phyloP scores from a whole-genome alignment of 2,113 vertebrate genomes.

The Psophia crepitans region DNA sequence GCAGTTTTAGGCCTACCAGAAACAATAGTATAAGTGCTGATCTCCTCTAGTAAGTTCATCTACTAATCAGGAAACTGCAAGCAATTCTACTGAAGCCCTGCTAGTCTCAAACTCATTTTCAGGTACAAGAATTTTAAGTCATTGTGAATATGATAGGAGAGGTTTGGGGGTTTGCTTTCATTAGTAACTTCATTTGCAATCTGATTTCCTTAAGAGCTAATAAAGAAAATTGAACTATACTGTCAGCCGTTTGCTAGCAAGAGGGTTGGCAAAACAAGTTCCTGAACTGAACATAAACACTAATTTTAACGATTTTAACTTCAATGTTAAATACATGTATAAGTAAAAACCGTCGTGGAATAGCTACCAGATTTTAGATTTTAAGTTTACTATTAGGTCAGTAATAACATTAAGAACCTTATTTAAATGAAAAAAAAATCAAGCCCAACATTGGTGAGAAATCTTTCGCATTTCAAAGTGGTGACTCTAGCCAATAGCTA shows the following conservation, averaged over 20 bases:
- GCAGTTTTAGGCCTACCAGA: neutral
- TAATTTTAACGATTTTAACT: neutral
- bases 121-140: neutral
- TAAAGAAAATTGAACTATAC: neutral
- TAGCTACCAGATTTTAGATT: neutral
- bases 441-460: neutral
- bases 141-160: neutral
- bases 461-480: neutral
- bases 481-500: neutral
- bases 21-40: neutral
- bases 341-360: neutral
- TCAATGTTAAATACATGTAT: neutral
- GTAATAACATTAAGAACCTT: neutral
- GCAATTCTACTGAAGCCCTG: neutral
- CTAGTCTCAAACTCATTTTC: neutral
- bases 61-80: neutral
- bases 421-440: neutral
- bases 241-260: neutral
- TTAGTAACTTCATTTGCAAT: neutral
- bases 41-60: neutral
- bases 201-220: neutral
- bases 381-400: neutral
- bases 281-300: neutral
- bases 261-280: neutral
- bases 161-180: neutral